A percentile compares a stretch with the other conserved stretches of the same genome.
phyloP scores from a whole-genome alignment of 2,888 invertebrate genomes.

The Drosophila colorata region DNA sequence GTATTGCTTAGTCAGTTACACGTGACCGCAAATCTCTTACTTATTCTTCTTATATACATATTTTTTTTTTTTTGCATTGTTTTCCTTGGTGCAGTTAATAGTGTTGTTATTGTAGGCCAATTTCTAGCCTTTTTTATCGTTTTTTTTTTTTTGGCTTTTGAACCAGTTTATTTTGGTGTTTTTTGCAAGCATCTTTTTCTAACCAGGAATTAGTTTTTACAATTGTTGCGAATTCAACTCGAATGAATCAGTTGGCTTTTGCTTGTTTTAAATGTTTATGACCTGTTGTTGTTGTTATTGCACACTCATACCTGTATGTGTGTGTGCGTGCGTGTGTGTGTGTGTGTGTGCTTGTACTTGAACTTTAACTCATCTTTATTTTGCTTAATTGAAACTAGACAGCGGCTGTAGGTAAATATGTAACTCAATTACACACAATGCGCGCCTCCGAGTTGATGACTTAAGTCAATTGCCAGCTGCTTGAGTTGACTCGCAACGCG shows the following conservation, averaged over 20 bases:
- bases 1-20: too few species aligned
- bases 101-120: conserved; percentile 73
- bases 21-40: too few species aligned
- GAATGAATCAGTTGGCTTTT: conserved; percentile 44
- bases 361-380: conserved; percentile 81
- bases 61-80: conserved; percentile 50
- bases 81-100: conserved; percentile 61
- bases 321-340: conserved; percentile 6
- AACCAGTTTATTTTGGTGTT: conserved; percentile 26
- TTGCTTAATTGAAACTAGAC: conserved; percentile 82
- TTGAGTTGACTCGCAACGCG: conserved; percentile 22
- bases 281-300: conserved; percentile 11
- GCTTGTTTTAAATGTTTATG: conserved; percentile 18
- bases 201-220: conserved; percentile 38
- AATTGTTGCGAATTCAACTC: conserved; percentile 38
- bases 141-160: conserved; percentile 22
- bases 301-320: conserved; percentile 1
- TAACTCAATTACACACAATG: conserved; percentile 64
- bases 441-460: conserved; percentile 24
- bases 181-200: conserved; percentile 15
- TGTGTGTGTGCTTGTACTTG: conserved; percentile 56
- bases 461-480: conserved; percentile 48
- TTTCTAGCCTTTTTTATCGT: conserved; percentile 22
- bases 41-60: too few species aligned
- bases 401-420: conserved; percentile 64